Percentiles rank a stretch among this genome's conserved stretches.
phyloP scores from a whole-genome alignment of 2,113 vertebrate genomes.

The Leucosticte australis region DNA sequence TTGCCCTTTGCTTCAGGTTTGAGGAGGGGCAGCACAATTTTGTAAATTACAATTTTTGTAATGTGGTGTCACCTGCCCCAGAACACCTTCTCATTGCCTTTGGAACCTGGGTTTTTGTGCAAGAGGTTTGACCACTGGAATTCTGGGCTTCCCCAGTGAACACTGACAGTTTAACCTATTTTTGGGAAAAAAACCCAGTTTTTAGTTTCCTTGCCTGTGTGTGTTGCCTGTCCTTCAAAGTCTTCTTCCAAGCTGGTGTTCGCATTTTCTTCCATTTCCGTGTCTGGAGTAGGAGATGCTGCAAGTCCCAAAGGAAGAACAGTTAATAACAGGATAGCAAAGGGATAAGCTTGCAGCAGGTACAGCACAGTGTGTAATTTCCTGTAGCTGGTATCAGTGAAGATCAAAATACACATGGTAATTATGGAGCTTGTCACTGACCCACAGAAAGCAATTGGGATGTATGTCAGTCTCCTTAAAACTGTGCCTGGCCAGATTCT shows the following conservation, averaged over 20 bases:
- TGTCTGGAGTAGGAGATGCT: constrained; percentile 2
- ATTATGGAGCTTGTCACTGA: not conserved
- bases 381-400: not conserved
- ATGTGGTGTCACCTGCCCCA: not conserved
- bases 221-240: constrained; percentile 81
- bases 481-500: not conserved
- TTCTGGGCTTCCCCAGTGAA: not conserved
- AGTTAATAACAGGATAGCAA: not conserved
- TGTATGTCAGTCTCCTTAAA: not conserved
- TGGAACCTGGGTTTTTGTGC: not conserved
- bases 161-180: not conserved
- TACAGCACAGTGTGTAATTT: not conserved
- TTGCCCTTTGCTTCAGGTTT: not conserved
- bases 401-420: not conserved
- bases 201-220: constrained; percentile 86
- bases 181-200: not conserved
- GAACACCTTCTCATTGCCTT: not conserved
- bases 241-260: constrained; percentile 80
- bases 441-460: not conserved
- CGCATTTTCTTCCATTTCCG: constrained; percentile 73
- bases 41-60: not conserved
- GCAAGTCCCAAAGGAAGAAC: not conserved
- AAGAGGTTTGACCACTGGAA: not conserved
- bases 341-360: not conserved
- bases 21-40: not conserved